Base-by-base conservation (phyloP, 2,113 vertebrate species). In the Forbesichthys agassizii region DNA sequence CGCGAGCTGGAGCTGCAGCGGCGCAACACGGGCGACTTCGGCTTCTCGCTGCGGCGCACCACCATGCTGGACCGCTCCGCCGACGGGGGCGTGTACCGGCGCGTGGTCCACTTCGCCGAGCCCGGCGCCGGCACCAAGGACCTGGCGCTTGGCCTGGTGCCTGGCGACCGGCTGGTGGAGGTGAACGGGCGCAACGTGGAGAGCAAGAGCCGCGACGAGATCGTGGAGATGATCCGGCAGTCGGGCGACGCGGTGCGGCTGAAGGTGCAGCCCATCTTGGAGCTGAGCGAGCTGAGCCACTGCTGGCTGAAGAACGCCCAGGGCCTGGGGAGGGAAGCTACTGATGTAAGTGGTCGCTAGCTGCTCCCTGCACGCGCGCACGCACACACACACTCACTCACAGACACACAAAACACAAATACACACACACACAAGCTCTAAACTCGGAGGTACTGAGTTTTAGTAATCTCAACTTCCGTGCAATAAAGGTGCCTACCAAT, bases 201-300 rank as follows among this genome's bases (percentile, higher is more conserved):
- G 85, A 98, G 65, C 81, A 97, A 95, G 81, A 95, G 88, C 81
- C 92, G 97, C 47, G 97, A 98, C 1, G 97, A 99, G 89, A 99
- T 99, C 0, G 97, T 99, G 81, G 97, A 99, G 90, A 98, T 97
- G 96, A 99, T 99, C 88, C 95, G 96, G 60, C 97, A 98, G 84
- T 98, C 96, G 0, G 97, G 96, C 9, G 96, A 99, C 74, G 93
- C 92, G 0, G 96, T 98, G 48, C 87, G 93, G 70, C 92, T 99
- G 82, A 98, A 97, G 85, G 97, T 99, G 78, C 96, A 98, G 79
- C 93, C 96, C 60, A 98, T 99, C 81, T 92, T 95, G 70, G 97
- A 99, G 90, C 92, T 99, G 87, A 96, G 95, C 0, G 97, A 99
- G 90, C 91, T 98, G 88, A 99, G 97, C 84, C 89, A 88, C 85